These are phyloP conservation scores for Lepidochitona cinerea DNA, from an alignment of 2,888 invertebrate species.

Conservation along the genomic window DNA sequence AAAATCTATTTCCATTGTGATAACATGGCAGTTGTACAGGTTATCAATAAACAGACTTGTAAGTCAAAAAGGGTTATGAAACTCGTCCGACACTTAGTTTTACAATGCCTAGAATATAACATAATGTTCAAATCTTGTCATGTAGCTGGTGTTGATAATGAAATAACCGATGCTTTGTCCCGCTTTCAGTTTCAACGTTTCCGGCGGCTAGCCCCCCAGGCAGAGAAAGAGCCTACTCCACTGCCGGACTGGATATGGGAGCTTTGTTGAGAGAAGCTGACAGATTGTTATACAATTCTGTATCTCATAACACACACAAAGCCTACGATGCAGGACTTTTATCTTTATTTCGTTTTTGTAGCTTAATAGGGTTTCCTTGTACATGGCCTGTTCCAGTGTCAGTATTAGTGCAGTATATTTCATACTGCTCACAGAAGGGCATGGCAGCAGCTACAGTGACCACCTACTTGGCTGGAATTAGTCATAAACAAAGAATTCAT, in stretches of 20 bases:
- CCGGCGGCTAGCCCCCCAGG: neutral
- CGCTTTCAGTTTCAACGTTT: constrained; percentile 15
- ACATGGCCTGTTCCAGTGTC: no score
- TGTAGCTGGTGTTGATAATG: constrained; percentile 9
- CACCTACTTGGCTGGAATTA: no score
- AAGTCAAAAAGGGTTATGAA: constrained; percentile 6
- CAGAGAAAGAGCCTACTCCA: neutral
- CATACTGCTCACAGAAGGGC: no score
- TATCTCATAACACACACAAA: neutral
- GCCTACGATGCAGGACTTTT: neutral
- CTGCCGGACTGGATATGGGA: neutral
- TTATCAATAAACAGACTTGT: constrained; percentile 10
- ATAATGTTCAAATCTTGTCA: neutral
- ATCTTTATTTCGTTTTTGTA: no score
- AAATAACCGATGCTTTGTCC: constrained; percentile 13
- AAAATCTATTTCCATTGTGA: constrained; percentile 11
- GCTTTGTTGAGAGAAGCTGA: neutral
- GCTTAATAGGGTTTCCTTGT: no score
- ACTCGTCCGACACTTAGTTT: neutral
- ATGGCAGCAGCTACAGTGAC: no score
- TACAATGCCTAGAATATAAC: neutral
- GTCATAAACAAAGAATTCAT: no score
- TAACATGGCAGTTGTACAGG: constrained; percentile 10
- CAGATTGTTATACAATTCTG: neutral
- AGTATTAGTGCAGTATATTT: no score